Evolutionary conservation across 1,140 invertebrate genomes (phyloP).

Genomic region (Drosophila gunungcola): DNA sequence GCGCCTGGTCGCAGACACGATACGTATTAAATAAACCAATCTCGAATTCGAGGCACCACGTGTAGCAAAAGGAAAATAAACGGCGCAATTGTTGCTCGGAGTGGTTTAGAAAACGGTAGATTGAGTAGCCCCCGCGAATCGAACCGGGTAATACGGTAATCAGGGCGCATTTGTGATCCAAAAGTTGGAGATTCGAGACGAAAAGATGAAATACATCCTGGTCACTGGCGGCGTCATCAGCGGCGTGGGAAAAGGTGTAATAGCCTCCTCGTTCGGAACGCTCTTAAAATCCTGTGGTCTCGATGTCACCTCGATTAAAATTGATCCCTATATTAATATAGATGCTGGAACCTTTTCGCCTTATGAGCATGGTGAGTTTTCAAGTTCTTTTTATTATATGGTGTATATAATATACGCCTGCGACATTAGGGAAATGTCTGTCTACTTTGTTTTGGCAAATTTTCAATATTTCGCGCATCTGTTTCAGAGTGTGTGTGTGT

Average conservation of each 20-base stretch:
- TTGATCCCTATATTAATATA: constrained; percentile 99
- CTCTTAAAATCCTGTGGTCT: constrained; percentile 97
- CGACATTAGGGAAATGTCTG: constrained; percentile 19
- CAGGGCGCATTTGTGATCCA: neutral
- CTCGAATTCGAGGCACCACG: constrained; percentile 23
- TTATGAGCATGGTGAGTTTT: constrained; percentile 97
- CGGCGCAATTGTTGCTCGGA: constrained; percentile 30
- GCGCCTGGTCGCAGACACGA: constrained; percentile 7
- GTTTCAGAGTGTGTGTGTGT: constrained; percentile 2
- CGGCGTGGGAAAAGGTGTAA: constrained; percentile 99
- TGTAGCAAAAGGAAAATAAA: constrained; percentile 34
- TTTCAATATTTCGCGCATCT: constrained; percentile 39
- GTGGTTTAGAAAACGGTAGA: neutral
- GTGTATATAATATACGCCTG: neutral
- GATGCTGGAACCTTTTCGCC: constrained; percentile 99
- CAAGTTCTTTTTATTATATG: constrained; percentile 1
- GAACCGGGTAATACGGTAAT: constrained; percentile 1
- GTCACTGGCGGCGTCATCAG: constrained; percentile 99
- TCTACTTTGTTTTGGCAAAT: constrained; percentile 46
- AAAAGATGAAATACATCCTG: constrained; percentile 92
- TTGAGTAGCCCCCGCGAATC: constrained; percentile 5
- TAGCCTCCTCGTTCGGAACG: constrained; percentile 97
- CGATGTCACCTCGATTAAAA: constrained; percentile 98
- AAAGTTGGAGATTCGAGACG: constrained; percentile 1
- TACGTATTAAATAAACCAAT: constrained; percentile 12